These are phyloP conservation scores for Aphaenogaster rudis DNA, from an alignment of 1,140 invertebrate species.

Conservation along the genomic window DNA sequence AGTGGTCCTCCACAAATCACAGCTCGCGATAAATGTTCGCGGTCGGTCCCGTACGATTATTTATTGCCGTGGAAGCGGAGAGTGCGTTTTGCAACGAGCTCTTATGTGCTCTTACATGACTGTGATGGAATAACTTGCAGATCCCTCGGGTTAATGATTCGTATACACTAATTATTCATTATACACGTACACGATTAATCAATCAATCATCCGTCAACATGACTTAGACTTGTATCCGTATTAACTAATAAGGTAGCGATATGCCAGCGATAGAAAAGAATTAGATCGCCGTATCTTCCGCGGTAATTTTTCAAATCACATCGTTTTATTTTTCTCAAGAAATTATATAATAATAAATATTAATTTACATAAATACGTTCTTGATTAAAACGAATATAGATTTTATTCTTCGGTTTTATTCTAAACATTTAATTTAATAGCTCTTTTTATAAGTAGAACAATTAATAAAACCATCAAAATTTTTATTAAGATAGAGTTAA, in stretches of 20 bases:
- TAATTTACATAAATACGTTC: neutral
- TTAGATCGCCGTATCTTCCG: neutral
- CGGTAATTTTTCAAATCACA: neutral
- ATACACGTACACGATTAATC: neutral
- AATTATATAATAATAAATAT: neutral
- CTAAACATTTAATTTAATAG: neutral
- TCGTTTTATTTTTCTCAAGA: neutral
- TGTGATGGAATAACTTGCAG: conserved; percentile 10
- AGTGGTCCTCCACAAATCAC: conserved; percentile 73
- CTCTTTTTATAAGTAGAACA: neutral
- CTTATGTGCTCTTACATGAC: neutral
- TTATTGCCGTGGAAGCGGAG: conserved; percentile 67
- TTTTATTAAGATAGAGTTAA: neutral
- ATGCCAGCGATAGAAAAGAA: neutral
- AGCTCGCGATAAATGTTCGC: conserved; percentile 76
- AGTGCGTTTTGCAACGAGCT: conserved; percentile 41
- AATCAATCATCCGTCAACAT: neutral
- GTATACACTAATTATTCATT: conserved; percentile 9
- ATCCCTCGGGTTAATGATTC: conserved; percentile 21
- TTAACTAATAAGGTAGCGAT: neutral
- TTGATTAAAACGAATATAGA: neutral
- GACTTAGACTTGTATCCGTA: neutral
- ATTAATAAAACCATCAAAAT: neutral
- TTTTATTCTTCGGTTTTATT: neutral
- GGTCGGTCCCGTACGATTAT: conserved; percentile 73